Evolutionary conservation across 2,888 invertebrate genomes (phyloP).

Genomic region (Arrhopalites spinosus): DNA sequence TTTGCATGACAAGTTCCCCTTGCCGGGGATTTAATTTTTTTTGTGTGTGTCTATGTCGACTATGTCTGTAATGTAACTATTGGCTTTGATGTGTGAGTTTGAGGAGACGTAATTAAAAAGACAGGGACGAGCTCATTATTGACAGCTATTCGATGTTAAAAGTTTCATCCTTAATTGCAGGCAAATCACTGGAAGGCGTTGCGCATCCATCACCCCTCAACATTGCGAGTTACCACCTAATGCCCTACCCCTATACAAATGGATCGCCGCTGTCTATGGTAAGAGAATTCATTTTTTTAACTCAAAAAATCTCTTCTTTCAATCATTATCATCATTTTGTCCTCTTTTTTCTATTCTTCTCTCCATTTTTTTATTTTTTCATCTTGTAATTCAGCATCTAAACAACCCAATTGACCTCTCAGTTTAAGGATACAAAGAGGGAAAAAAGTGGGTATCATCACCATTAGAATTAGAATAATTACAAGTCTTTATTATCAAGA

Average conservation of each 20-base stretch:
- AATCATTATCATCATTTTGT: not conserved
- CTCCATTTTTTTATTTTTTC: not conserved
- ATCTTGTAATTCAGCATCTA: too few species aligned
- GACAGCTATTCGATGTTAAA: slow-evolving; percentile 35
- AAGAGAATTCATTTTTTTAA: slow-evolving; percentile 37
- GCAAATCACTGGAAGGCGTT: slow-evolving; percentile 55
- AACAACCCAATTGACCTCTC: slow-evolving; percentile 2
- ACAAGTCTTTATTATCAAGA: too few species aligned
- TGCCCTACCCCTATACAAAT: slow-evolving; percentile 56
- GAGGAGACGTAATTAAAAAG: slow-evolving; percentile 34
- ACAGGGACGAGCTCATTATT: slow-evolving; percentile 36
- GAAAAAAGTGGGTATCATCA: too few species aligned
- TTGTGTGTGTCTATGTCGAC: slow-evolving; percentile 20
- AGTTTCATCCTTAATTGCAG: slow-evolving; percentile 44
- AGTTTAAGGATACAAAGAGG: not conserved
- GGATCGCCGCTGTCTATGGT: slow-evolving; percentile 56
- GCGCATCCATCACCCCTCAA: slow-evolving; percentile 56
- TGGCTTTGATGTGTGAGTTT: slow-evolving; percentile 20
- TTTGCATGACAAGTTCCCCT: not conserved
- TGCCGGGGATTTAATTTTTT: not conserved
- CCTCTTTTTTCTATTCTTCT: not conserved
- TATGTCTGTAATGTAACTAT: slow-evolving; percentile 9
- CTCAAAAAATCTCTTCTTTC: not conserved
- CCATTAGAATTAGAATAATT: too few species aligned
- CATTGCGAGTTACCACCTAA: slow-evolving; percentile 47